These are phyloP conservation scores for Pyxicephalus adspersus DNA, from an alignment of 2,113 vertebrate genomes.

Conservation along the genomic window DNA sequence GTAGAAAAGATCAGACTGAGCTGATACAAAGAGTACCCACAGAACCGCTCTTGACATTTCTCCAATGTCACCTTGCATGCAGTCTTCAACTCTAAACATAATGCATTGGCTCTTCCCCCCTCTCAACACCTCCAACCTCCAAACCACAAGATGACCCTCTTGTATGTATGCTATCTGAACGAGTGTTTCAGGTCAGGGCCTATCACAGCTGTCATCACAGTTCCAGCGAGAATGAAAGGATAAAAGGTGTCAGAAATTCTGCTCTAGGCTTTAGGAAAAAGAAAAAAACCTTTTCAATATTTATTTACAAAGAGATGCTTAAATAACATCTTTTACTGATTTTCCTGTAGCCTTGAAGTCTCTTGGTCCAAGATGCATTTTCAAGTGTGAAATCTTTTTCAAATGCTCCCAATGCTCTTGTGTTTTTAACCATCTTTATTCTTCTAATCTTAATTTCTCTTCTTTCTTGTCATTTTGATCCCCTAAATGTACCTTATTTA, in stretches of 20 bases:
- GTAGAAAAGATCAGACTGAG: constrained; percentile 32
- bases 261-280: constrained; percentile 22
- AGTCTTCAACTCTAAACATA: constrained; percentile 40
- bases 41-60: constrained; percentile 40
- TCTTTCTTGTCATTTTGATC: background rate
- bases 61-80: constrained; percentile 45
- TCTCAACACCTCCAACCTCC: constrained; percentile 37
- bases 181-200: constrained; percentile 47
- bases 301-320: constrained; percentile 38
- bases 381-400: constrained; percentile 36
- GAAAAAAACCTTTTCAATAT: constrained; percentile 42
- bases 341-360: constrained; percentile 35
- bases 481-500: constrained; percentile 1
- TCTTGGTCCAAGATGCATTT: constrained; percentile 18
- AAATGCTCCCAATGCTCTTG: background rate
- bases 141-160: constrained; percentile 49
- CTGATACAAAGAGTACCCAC: constrained; percentile 17
- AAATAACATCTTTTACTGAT: constrained; percentile 30
- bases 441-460: background rate
- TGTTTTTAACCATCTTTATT: constrained; percentile 8
- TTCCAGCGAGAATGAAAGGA: constrained; percentile 30
- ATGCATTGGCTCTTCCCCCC: constrained; percentile 32
- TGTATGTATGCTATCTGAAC: constrained; percentile 19
- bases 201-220: constrained; percentile 39
- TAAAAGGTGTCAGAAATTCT: constrained; percentile 43